phyloP scores from a whole-genome alignment of 2,797 vertebrate genomes.

The Rhinoraja longicauda region DNA sequence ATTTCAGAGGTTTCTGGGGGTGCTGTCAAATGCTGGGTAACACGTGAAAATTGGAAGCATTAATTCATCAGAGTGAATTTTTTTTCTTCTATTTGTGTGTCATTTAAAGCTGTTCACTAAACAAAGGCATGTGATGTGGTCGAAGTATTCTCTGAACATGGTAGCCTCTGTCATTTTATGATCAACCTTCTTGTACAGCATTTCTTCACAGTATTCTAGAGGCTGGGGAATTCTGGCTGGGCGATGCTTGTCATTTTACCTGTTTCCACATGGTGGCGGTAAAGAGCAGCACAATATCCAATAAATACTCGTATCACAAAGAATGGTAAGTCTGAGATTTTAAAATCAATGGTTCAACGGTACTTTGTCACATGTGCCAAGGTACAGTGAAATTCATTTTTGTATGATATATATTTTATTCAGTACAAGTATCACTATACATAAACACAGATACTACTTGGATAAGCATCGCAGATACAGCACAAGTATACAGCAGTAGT shows the following conservation, averaged over 20 bases:
- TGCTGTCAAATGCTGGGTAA: neutral
- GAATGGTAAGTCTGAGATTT: neutral
- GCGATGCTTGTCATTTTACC: neutral
- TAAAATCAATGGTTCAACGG: neutral
- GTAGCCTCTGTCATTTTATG: neutral
- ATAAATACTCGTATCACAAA: neutral
- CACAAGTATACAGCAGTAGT: no score
- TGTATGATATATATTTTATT: no score
- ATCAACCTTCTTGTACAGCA: neutral
- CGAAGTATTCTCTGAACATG: neutral
- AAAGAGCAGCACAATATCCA: neutral
- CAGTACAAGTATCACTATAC: no score
- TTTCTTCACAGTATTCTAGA: conserved; percentile 8
- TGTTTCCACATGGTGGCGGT: neutral
- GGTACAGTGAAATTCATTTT: no score
- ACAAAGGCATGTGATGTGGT: neutral
- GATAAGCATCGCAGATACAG: no score
- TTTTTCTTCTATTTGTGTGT: neutral
- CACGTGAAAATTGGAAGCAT: conserved; percentile 6
- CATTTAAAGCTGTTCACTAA: neutral
- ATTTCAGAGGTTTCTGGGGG: neutral
- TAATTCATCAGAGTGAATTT: neutral
- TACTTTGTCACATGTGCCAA: no score
- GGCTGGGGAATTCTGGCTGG: neutral
- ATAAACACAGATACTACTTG: no score